Evolutionary conservation across 1,140 invertebrate species (phyloP), one percentile per base, ranked within the genome.

Genomic region (Ceratoteleas bidentatus): DNA sequence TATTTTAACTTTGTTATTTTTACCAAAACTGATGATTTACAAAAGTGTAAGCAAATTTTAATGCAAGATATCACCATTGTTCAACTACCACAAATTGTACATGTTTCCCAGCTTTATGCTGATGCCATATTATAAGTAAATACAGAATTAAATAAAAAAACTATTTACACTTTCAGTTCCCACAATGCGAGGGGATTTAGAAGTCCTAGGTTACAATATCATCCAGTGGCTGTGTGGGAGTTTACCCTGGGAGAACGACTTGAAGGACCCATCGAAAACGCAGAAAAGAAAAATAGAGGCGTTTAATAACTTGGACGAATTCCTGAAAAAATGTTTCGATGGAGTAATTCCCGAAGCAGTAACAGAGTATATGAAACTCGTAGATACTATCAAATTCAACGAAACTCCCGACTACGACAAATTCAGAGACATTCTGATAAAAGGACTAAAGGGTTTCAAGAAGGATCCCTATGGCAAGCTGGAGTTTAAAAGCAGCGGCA

Each of bases 141-240:
- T n/a, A n/a, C n/a, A n/a, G n/a, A n/a, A n/a, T n/a, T n/a, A n/a
- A n/a, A n/a, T n/a, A n/a, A n/a, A n/a, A n/a, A n/a, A n/a, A n/a
- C 45, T 49, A 49, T 13, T 49, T 2, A 3, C 38, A 40, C 8
- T 10, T 40, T 40, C 15, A 96, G 97, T 96, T 50, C 93, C 95
- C 72, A 97, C 97, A 43, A 94, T 96, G 87, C 92, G 98, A 82
- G 96, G 97, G 0, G 98, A 99, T 90, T 89, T 99, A 1, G 98
- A 99, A 92, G 97, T 98, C 68, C 92, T 99, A 0, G 96, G 94
- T 7, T 99, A 97, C 85, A 99, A 99, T 91, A 92, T 99, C 85
- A 93, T 99, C 34, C 96, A 98, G 77, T 99, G 98, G 98, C 87
- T 98, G 9, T 94, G 94, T 64, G 95, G 95, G 6, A 91, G 92